phyloP scores from a whole-genome alignment of 1,140 invertebrate species.

The Campoletis sonorensis region DNA sequence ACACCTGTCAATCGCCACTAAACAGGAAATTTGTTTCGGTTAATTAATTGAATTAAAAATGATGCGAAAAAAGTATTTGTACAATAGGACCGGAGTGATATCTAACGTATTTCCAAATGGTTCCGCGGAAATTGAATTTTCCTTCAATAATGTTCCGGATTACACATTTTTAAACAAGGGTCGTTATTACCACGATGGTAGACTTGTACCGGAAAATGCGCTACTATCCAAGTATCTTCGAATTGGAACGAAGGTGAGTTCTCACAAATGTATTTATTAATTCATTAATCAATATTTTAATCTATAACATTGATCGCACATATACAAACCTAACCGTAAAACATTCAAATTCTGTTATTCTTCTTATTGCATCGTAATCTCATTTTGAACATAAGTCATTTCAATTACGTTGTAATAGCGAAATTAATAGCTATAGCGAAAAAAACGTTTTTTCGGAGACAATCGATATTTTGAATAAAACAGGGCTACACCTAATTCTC shows the following conservation, averaged over 20 bases:
- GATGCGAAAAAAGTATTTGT: slow-evolving; percentile 22
- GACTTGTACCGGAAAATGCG: slow-evolving; percentile 41
- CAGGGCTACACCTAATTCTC: no score
- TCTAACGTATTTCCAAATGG: background rate
- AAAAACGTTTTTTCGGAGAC: no score
- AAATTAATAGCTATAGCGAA: no score
- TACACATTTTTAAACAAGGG: slow-evolving; percentile 51
- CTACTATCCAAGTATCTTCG: slow-evolving; percentile 49
- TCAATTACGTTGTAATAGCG: no score
- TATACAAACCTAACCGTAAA: slow-evolving; percentile 37
- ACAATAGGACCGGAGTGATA: background rate
- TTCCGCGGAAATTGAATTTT: slow-evolving; percentile 39
- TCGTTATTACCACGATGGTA: slow-evolving; percentile 55
- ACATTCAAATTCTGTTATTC: background rate
- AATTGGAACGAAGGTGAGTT: slow-evolving; percentile 46
- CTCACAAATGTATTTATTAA: background rate
- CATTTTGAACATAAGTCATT: background rate
- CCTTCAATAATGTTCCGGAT: slow-evolving; percentile 30
- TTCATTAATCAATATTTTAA: background rate
- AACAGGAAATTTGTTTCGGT: background rate
- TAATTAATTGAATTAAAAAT: background rate
- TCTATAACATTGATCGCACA: no score
- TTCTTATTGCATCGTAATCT: background rate
- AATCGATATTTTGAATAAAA: no score
- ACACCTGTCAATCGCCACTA: background rate